Evolutionary conservation across 1,140 invertebrate species (phyloP).

Genomic region (Pinna nobilis): DNA sequence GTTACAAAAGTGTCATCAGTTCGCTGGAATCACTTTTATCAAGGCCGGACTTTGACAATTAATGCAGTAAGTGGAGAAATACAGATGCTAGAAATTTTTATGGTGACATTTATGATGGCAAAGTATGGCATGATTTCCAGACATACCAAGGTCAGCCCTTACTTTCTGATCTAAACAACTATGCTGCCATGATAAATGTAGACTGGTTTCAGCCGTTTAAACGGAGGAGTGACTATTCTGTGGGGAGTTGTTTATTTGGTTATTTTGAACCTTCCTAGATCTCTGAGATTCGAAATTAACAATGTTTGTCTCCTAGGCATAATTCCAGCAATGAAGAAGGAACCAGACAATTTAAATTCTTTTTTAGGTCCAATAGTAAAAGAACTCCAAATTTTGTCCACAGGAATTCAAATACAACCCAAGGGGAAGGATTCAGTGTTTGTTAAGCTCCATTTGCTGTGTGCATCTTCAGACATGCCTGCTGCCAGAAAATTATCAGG

Average conservation of each 20-base stretch:
- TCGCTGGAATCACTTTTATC: too few species aligned
- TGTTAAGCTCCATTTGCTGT: conserved; percentile 7
- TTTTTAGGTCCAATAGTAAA: conserved; percentile 7
- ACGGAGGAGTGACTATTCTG: conserved; percentile 18
- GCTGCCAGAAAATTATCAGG: conserved; percentile 12
- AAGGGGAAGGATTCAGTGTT: background rate
- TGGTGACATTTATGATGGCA: background rate
- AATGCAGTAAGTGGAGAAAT: too few species aligned
- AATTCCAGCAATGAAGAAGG: conserved; percentile 13
- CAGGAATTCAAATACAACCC: background rate
- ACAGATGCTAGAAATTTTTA: background rate
- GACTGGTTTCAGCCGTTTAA: conserved; percentile 22
- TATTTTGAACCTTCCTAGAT: conserved; percentile 10
- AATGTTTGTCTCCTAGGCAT: background rate
- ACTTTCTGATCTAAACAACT: background rate
- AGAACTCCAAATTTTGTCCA: conserved; percentile 4
- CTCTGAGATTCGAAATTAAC: background rate
- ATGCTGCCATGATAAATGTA: conserved; percentile 13
- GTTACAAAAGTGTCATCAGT: too few species aligned
- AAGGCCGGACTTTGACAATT: too few species aligned
- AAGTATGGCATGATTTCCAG: background rate
- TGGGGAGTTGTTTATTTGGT: conserved; percentile 10
- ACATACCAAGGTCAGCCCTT: background rate
- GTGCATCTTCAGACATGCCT: conserved; percentile 9
- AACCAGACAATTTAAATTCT: conserved; percentile 12